phyloP scores from a whole-genome alignment of 2,888 invertebrate species.

The Drosophila algonquin region DNA sequence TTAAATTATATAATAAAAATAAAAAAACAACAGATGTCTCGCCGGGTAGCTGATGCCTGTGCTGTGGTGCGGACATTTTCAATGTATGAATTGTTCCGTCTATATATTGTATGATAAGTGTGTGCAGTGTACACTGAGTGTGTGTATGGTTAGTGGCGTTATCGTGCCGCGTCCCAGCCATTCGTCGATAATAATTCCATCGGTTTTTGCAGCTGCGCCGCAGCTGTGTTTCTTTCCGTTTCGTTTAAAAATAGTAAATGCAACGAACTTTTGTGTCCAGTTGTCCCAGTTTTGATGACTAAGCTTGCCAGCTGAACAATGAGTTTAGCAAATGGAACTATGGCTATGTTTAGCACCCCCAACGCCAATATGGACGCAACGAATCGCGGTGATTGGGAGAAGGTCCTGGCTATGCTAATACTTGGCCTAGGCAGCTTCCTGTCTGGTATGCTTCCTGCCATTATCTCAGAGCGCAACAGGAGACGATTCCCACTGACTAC shows the following conservation, averaged over 20 bases:
- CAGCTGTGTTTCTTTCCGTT: constrained; percentile 29
- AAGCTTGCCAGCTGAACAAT: constrained; percentile 25
- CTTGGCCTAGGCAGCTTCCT: constrained; percentile 89
- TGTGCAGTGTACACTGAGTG: too few relatives aligned
- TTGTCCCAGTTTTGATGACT: constrained; percentile 42
- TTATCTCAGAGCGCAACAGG: constrained; percentile 86
- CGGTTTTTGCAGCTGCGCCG: background rate
- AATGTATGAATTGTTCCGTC: too few relatives aligned
- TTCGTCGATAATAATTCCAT: background rate
- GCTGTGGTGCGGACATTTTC: too few relatives aligned
- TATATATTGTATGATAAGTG: too few relatives aligned
- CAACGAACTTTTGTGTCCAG: constrained; percentile 40
- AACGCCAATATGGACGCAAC: constrained; percentile 10
- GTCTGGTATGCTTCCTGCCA: constrained; percentile 88
- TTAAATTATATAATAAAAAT: too few relatives aligned
- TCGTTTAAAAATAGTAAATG: constrained; percentile 51
- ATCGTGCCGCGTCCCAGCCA: background rate
- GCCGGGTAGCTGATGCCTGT: too few relatives aligned
- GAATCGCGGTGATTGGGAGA: constrained; percentile 84
- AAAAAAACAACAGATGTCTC: too few relatives aligned
- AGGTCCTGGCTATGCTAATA: constrained; percentile 87
- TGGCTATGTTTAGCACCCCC: constrained; percentile 8
- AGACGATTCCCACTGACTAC: constrained; percentile 87
- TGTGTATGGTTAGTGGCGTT: background rate
- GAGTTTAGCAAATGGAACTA: constrained; percentile 36